Conservation (phyloP, 2,797 vertebrate species). For the Florisuga fusca region DNA sequence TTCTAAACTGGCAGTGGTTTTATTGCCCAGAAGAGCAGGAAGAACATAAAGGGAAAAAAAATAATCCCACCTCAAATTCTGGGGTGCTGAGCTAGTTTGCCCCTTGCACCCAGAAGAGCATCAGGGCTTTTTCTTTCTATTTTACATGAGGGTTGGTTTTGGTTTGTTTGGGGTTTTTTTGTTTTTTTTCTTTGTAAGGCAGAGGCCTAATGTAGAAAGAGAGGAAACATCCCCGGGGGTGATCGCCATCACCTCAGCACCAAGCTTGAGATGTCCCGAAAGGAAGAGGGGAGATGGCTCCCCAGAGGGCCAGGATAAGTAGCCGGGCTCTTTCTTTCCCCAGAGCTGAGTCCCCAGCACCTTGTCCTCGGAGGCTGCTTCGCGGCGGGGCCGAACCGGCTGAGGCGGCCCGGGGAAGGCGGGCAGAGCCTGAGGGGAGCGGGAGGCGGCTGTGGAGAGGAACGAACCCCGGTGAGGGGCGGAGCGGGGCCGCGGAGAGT, state of each 20-base stretch:
- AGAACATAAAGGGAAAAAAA: background rate
- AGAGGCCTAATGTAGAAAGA: background rate
- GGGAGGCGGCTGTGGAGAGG: background rate
- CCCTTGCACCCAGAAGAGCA: background rate
- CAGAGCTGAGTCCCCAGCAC: background rate
- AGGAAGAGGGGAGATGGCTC: fast-evolving
- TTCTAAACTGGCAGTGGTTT: background rate
- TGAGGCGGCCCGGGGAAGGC: background rate
- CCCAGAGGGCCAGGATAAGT: too few relatives aligned
- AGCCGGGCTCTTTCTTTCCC: too few relatives aligned
- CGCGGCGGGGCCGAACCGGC: too few relatives aligned
- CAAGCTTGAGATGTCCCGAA: background rate
- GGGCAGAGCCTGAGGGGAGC: background rate
- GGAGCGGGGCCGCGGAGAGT: background rate
- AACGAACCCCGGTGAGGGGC: background rate
- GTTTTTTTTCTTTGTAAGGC: background rate
- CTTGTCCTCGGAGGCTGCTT: background rate
- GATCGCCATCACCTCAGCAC: background rate
- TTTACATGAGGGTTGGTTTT: background rate
- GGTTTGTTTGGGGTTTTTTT: fast-evolving
- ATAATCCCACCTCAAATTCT: background rate
- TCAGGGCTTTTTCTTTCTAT: background rate
- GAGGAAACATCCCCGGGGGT: background rate
- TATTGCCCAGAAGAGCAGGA: fast-evolving
- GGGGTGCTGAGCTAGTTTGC: background rate